Base-by-base conservation (phyloP, 2,797 vertebrate genomes). In the Chloroceryle inda region DNA sequence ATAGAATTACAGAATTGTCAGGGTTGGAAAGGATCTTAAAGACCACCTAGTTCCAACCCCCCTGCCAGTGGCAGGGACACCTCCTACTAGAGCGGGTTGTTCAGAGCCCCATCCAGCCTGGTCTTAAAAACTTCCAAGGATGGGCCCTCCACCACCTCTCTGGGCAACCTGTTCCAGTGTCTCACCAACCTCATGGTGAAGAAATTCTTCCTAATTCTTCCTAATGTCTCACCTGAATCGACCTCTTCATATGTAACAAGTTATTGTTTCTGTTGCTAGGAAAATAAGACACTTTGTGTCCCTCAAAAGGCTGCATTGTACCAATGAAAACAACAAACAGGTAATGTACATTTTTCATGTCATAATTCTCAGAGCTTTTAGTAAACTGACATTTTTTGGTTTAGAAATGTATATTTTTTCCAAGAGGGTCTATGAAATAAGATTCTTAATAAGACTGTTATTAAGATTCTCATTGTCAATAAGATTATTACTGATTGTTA, bases 271-370 rank as follows among this genome's bases (percentile, higher is more conserved):
- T 97, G 71, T 97, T 97, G 86, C 91, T 98, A 99, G 99, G 98
- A 99, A 99, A 98, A 99, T 99, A 89, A 98, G 99, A 93, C 99
- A 99, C 97, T 99, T 99, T 94, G 99, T 99, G 69, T 99, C 99
- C 88, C 98, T 99, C 97, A 99, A 99, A 98, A 99, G 98, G 95
- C 98, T 99, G 94, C 98, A 98, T 62, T 98, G 96, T 88, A 75
- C 95, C 75, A 96, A 97, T 63, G 99, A 99, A 97, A 99, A 98
- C 98, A 99, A 98, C 87, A 99, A 99, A 92, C 99, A 99, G 98
- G 99, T 99, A 98, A 20, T 4, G 78, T 96, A 82, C 73, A 40
- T 79, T 5, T 87, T 91, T 77, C 58, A 38, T 33, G 49, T 29
- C 5, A 2, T 72, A 64, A 35, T 83, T 55, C 79, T 88, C 40